These are phyloP conservation scores for Heliconius hewitsoni DNA, from an alignment of 1,140 invertebrate species.

Conservation along the genomic window DNA sequence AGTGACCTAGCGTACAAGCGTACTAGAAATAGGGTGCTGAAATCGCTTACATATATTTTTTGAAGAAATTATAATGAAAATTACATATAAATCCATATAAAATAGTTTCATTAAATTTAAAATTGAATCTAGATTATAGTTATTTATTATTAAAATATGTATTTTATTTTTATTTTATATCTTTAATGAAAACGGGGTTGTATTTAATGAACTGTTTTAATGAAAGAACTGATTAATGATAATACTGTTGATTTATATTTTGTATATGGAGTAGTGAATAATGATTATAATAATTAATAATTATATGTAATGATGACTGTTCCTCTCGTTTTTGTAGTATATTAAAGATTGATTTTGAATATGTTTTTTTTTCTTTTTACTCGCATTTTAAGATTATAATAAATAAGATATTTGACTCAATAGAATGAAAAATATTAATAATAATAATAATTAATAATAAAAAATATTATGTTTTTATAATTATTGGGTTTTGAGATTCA, in stretches of 20 bases:
- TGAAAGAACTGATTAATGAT: conserved; percentile 55
- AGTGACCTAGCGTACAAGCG: no score
- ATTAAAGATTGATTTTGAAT: conserved; percentile 31
- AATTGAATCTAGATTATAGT: neutral
- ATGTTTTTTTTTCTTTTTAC: conserved; percentile 10
- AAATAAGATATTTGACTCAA: neutral
- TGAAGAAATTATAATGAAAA: conserved; percentile 5
- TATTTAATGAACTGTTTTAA: conserved; percentile 41
- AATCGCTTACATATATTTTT: neutral
- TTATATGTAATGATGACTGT: conserved; percentile 38
- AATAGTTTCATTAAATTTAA: conserved; percentile 14
- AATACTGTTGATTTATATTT: conserved; percentile 39
- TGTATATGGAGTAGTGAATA: conserved; percentile 46
- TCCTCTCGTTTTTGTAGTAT: conserved; percentile 35
- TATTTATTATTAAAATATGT: conserved; percentile 21
- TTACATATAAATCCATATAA: conserved; percentile 18
- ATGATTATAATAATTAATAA: neutral
- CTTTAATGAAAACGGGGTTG: conserved; percentile 39
- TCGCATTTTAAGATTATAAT: neutral
- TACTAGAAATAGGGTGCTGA: no score
- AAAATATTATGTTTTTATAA: no score
- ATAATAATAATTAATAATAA: no score
- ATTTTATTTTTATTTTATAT: conserved; percentile 7
- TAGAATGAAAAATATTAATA: no score
- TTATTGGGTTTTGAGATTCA: no score